Evolutionary conservation across 2,888 invertebrate genomes (phyloP).

Genomic region (Trichopria drosophilae): DNA sequence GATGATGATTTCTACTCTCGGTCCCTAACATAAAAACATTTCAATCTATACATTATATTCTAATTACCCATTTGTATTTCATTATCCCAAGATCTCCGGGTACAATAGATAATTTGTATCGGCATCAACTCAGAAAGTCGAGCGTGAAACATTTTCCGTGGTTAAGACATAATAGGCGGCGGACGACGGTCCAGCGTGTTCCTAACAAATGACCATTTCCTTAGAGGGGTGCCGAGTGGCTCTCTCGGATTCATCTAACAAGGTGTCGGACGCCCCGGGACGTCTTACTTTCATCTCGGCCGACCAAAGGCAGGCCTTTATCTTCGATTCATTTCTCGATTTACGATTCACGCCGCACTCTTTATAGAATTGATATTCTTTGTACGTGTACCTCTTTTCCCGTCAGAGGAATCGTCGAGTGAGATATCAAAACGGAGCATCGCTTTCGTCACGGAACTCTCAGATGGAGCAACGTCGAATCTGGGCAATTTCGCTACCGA

Average conservation of each 20-base stretch:
- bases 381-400: conserved; percentile 14
- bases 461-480: background rate
- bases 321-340: conserved; percentile 49
- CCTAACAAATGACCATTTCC: conserved; percentile 54
- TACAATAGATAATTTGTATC: no score
- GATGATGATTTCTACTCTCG: no score
- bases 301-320: conserved; percentile 51
- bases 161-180: no score
- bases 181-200: conserved; percentile 35
- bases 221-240: conserved; percentile 47
- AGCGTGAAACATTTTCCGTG: no score
- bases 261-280: conserved; percentile 54
- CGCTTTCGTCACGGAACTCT: background rate
- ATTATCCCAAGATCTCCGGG: no score
- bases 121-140: no score
- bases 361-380: conserved; percentile 50
- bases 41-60: no score
- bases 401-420: no score
- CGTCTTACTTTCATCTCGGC: conserved; percentile 50
- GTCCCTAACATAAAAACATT: no score
- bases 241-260: conserved; percentile 53
- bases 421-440: background rate
- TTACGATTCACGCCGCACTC: conserved; percentile 45
- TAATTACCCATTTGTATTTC: no score
- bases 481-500: no score